These are phyloP conservation scores for Thalassoma bifasciatum DNA, from an alignment of 2,113 vertebrate genomes.

Conservation along the genomic window DNA sequence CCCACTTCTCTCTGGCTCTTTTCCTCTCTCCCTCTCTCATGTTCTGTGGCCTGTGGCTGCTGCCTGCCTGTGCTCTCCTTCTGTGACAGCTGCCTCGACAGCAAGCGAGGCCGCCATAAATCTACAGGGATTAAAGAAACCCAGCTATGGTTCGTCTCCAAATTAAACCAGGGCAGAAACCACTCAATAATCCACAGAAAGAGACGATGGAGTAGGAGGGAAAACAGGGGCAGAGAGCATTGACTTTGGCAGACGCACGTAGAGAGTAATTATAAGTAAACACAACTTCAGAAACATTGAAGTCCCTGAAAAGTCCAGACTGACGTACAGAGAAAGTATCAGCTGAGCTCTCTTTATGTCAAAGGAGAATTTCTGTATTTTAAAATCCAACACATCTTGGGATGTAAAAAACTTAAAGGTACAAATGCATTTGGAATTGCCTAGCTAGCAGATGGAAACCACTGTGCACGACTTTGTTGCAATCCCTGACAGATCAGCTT, in stretches of 20 bases:
- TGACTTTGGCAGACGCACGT: constrained; percentile 41
- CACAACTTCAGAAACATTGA: constrained; percentile 14
- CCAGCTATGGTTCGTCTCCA: constrained; percentile 49
- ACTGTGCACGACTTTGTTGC: background rate
- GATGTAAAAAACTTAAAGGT: background rate
- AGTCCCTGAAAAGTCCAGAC: constrained; percentile 15
- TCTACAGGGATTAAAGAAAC: constrained; percentile 68
- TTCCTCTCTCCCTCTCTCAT: constrained; percentile 7
- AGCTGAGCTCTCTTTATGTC: constrained; percentile 33
- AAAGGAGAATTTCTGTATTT: background rate
- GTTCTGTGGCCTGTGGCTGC: constrained; percentile 47
- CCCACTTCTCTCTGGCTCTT: constrained; percentile 11
- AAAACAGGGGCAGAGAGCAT: background rate
- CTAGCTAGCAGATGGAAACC: background rate
- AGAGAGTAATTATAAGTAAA: constrained; percentile 32
- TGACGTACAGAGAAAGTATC: constrained; percentile 34
- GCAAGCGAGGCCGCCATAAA: constrained; percentile 42
- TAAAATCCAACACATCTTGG: background rate
- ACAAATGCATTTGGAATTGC: background rate
- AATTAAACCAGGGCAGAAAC: constrained; percentile 64
- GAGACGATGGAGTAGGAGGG: background rate
- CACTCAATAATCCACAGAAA: constrained; percentile 63
- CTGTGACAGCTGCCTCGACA: constrained; percentile 20
- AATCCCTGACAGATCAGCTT: background rate
- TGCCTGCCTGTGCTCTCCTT: constrained; percentile 3